A percentile compares a stretch with the other conserved stretches of the same genome.
Evolutionary conservation across 2,888 invertebrate species (phyloP).

Genomic region (Leucania comma): DNA sequence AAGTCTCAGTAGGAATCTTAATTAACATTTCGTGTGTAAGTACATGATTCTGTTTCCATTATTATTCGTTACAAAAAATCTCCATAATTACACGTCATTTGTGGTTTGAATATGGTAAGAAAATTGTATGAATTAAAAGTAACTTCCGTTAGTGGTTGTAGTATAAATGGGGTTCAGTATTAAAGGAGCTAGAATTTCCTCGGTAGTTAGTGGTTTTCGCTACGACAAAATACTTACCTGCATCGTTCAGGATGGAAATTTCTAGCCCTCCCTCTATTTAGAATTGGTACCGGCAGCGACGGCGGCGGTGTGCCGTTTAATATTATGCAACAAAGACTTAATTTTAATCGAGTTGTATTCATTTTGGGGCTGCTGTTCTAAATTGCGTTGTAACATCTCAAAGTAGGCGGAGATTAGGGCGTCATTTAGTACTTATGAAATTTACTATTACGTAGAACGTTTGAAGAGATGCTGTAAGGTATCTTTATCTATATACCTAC

Average conservation of each 20-base stretch:
- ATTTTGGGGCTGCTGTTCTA: constrained; percentile 22
- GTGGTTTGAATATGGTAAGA: constrained; percentile 67
- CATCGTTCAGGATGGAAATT: constrained; percentile 55
- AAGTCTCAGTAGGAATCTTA: constrained; percentile 60
- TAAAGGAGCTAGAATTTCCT: constrained; percentile 72
- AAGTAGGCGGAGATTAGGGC: background rate
- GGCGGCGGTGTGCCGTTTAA: constrained; percentile 37
- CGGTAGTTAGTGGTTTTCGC: constrained; percentile 77
- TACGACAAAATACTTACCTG: constrained; percentile 71
- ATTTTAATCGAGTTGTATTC: constrained; percentile 44
- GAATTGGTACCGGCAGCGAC: constrained; percentile 11
- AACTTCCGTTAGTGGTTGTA: constrained; percentile 62
- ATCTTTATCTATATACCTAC: background rate
- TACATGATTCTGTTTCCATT: constrained; percentile 67
- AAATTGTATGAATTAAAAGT: constrained; percentile 63
- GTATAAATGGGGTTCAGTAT: constrained; percentile 68
- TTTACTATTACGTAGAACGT: background rate
- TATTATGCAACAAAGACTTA: constrained; percentile 47
- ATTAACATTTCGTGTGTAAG: constrained; percentile 75
- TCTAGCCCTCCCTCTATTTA: constrained; percentile 50
- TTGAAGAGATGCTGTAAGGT: background rate
- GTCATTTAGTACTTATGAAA: no score
- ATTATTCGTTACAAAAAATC: constrained; percentile 65
- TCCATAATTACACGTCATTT: constrained; percentile 71
- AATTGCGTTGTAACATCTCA: constrained; percentile 1